Conservation (phyloP, 1,140 invertebrate species). For the Hirudo medicinalis region DNA sequence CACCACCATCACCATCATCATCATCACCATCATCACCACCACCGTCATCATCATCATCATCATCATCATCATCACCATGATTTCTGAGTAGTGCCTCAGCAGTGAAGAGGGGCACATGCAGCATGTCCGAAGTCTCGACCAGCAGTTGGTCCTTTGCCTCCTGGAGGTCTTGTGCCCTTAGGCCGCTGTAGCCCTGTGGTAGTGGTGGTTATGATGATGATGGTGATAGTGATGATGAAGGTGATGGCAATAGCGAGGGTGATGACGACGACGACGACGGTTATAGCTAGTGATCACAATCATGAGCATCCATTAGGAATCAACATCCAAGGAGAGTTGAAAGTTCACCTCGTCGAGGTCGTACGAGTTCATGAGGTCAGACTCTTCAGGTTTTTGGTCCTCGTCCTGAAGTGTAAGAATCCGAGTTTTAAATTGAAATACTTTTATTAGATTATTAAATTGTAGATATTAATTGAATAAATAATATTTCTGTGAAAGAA, state of each 20-base stretch:
- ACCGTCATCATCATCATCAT: too few species aligned
- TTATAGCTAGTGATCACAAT: too few species aligned
- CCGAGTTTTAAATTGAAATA: not conserved
- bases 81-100: slow-evolving; percentile 57
- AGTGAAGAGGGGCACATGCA: slow-evolving; percentile 58
- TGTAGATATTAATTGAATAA: too few species aligned
- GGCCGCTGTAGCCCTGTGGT: slow-evolving; percentile 50
- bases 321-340: not conserved
- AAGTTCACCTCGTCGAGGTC: not conserved
- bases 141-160: slow-evolving; percentile 60
- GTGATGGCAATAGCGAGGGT: not conserved
- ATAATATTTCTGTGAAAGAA: too few species aligned
- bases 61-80: slow-evolving; percentile 46
- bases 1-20: too few species aligned
- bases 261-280: too few species aligned
- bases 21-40: too few species aligned
- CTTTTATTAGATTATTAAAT: too few species aligned
- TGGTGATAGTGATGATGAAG: not conserved
- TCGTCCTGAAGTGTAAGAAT: not conserved
- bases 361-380: slow-evolving; percentile 6
- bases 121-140: slow-evolving; percentile 61
- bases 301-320: too few species aligned
- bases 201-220: not conserved
- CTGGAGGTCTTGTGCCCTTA: slow-evolving; percentile 57
- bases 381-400: not conserved